Evolutionary conservation across 2,888 invertebrate species (phyloP), one percentile per base, ranked within the genome.

Genomic region (Gryllus longicercus): DNA sequence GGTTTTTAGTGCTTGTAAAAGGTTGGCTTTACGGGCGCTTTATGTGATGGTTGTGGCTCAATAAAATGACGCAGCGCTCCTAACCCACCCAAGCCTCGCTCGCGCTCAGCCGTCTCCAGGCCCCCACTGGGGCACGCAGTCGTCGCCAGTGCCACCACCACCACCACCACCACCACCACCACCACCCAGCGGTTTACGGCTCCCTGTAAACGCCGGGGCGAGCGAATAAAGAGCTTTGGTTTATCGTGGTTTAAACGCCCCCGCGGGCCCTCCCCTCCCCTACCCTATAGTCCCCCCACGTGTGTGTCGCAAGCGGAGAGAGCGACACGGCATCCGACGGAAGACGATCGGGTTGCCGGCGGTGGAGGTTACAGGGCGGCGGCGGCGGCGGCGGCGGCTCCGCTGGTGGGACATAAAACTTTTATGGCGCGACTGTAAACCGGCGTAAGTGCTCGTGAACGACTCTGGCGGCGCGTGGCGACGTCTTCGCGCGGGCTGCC

Each of bases 41-140:
- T 63, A 63, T 63, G 63, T 63, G 63, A 63, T 63, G 63, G 63
- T 63, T 63, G 63, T 63, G 63, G 63, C 63, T 63, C 63, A 63
- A 63, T 63, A 63, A 63, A 63, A 63, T 63, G 63, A 63, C 63
- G 63, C 12, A 63, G 63, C 63, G 63, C n/a, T 63, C 38, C 16
- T 63, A 63, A 63, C 63, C 63, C 63, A 14, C n/a, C 63, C 38
- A 38, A 38, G 38, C 38, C 38, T 5, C 38, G 5, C 38, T 2
- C 25, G 25, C 25, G 25, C 2, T 25, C 25, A 25, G 25, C 25
- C 63, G 14, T 18, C 63, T 11, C 63, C 63, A n/a, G 63, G 16
- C 63, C 4, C 63, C 63, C 63, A 14, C 63, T 2, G 11, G 63
- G 16, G 63, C 14, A 38, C 63, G 12, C 63, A n/a, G 63, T n/a